Evolutionary conservation across 2,888 invertebrate genomes (phyloP).

Genomic region (Exocentrus adspersus): DNA sequence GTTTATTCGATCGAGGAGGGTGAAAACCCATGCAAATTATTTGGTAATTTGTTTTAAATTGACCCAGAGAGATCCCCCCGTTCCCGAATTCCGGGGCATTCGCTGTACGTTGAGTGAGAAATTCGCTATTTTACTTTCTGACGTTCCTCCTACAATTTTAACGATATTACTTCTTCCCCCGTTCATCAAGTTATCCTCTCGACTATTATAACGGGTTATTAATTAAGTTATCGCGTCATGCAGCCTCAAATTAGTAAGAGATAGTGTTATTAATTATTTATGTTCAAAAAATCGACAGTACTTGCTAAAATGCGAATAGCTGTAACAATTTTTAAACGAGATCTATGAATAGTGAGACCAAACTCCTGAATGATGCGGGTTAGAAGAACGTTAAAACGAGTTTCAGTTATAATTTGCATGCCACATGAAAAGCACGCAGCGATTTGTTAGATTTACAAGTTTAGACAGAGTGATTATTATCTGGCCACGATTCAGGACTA

Average conservation of each 20-base stretch:
- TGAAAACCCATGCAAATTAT: slow-evolving; percentile 38
- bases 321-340: too few species aligned
- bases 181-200: slow-evolving; percentile 21
- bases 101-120: slow-evolving; percentile 17
- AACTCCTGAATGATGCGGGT: background rate
- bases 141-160: slow-evolving; percentile 27
- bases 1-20: slow-evolving; percentile 29
- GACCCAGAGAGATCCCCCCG: slow-evolving; percentile 32
- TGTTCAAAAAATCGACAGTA: slow-evolving; percentile 5
- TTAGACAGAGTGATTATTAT: slow-evolving; percentile 51
- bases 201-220: slow-evolving; percentile 27
- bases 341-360: slow-evolving; percentile 13
- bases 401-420: slow-evolving; percentile 47
- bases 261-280: slow-evolving; percentile 23
- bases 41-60: slow-evolving; percentile 43
- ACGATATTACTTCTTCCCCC: slow-evolving; percentile 28
- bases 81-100: slow-evolving; percentile 14
- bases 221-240: slow-evolving; percentile 26
- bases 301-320: too few species aligned
- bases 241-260: slow-evolving; percentile 13
- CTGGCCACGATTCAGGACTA: slow-evolving; percentile 39
- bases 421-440: slow-evolving; percentile 47
- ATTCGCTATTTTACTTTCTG: slow-evolving; percentile 26
- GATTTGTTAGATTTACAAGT: slow-evolving; percentile 48
- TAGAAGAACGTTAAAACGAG: background rate